Evolutionary conservation across 2,888 invertebrate species (phyloP), one percentile per base, ranked within the genome.

Genomic region (Cataglyphis altisquamis): DNA sequence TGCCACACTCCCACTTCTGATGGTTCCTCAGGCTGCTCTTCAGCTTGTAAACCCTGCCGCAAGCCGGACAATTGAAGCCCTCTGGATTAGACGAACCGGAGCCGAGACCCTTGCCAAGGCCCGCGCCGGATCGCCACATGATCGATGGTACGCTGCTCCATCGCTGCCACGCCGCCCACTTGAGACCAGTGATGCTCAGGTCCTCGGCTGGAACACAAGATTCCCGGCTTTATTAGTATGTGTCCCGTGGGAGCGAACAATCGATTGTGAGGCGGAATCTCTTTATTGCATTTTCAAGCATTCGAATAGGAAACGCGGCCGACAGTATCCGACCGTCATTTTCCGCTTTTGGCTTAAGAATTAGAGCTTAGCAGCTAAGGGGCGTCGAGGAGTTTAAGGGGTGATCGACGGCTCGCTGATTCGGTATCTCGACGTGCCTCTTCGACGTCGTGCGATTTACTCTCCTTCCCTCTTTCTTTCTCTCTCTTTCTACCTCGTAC

Each of bases 41-140:
- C 90, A 98, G 96, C 95, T 98, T 98, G 95, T 98, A 98, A 87
- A 97, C 97, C 89, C 98, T 96, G 86, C 97, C 98, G 95, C 98
- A 98, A 92, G 97, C 97, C 80, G 97, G 96, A 95, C 98, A 98
- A 84, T 97, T 96, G 96, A 97, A 97, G 88, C 96, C 96, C 89
- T 96, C 96, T 0, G 94, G 93, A 52, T 93, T 94, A 60, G 93
- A 89, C 10, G 92, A 90, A 15, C 89, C 88, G 48, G 91, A 91
- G 5, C 91, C 88, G n/a, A 95, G 91, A 52, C 94, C 92, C 81
- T 94, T 94, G 86, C 93, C 93, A 18, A 94, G 90, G 66, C 93
- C 92, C 15, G 91, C 93, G 12, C 94, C 93, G 6, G 94, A 93
- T 84, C 94, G 90, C 94, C 94, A 95, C 94, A 95, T 95, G 87